These are phyloP conservation scores for Calephelis perditalis DNA, from an alignment of 2,888 invertebrate genomes.

Conservation along the genomic window DNA sequence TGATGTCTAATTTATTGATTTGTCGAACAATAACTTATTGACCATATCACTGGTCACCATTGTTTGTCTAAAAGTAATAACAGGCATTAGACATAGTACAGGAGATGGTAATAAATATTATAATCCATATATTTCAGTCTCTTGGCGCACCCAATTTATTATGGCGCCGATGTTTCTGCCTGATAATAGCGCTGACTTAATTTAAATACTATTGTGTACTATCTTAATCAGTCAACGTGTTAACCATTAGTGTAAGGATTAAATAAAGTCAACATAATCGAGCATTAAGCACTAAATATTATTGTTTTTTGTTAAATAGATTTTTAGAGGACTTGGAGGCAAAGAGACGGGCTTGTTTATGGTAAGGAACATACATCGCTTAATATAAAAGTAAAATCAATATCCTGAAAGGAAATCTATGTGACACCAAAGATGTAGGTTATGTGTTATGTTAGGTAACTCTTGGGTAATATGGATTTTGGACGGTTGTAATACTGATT, in stretches of 20 bases:
- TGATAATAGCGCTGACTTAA: conserved; percentile 9
- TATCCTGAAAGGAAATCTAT: too few relatives aligned
- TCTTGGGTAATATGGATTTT: too few relatives aligned
- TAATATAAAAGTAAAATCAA: too few relatives aligned
- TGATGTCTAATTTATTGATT: neutral
- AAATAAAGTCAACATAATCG: neutral
- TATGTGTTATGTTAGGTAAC: too few relatives aligned
- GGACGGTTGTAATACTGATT: too few relatives aligned
- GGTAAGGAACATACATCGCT: too few relatives aligned
- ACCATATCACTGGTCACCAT: neutral
- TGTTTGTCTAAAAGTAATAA: neutral
- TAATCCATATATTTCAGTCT: conserved; percentile 2
- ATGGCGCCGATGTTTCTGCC: conserved; percentile 5
- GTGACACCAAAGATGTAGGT: too few relatives aligned
- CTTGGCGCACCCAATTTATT: conserved; percentile 4
- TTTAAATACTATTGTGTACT: conserved; percentile 1
- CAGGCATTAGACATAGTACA: neutral
- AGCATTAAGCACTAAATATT: neutral
- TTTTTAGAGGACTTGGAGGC: too few relatives aligned
- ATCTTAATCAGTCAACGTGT: conserved; percentile 7
- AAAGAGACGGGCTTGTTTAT: too few relatives aligned
- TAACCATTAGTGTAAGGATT: conserved; percentile 9
- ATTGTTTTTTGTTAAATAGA: too few relatives aligned
- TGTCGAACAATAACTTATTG: conserved; percentile 4
- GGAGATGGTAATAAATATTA: conserved; percentile 1